phyloP scores from a whole-genome alignment of 2,888 invertebrate species.

The Oxyteleia sp. region DNA sequence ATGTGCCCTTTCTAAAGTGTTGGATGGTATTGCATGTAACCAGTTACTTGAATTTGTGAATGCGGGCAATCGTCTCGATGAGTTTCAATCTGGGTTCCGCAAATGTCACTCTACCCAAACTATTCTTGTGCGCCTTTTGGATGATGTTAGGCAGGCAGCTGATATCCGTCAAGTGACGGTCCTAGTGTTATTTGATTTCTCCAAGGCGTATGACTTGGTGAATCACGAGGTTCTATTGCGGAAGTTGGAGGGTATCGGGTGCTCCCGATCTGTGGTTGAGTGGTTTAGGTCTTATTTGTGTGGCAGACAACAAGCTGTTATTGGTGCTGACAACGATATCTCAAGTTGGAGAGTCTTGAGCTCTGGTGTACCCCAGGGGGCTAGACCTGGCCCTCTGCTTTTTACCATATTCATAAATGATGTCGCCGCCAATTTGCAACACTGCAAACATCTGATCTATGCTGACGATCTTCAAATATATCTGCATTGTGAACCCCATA shows the following conservation, averaged over 20 bases:
- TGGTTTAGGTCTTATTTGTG: conserved; percentile 28
- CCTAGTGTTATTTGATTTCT: conserved; percentile 28
- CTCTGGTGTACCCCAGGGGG: too few relatives aligned
- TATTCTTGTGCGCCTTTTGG: background rate
- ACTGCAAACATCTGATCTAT: too few relatives aligned
- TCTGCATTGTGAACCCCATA: too few relatives aligned
- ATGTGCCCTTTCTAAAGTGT: conserved; percentile 8
- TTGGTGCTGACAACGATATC: too few relatives aligned
- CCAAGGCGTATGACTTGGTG: conserved; percentile 23
- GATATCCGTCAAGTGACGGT: background rate
- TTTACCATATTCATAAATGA: too few relatives aligned
- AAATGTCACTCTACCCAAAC: conserved; percentile 10
- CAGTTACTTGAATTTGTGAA: conserved; percentile 4
- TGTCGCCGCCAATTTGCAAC: too few relatives aligned
- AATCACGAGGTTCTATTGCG: background rate
- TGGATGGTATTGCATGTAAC: conserved; percentile 1
- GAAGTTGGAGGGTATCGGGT: background rate
- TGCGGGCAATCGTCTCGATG: background rate
- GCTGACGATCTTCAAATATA: too few relatives aligned
- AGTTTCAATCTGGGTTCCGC: conserved; percentile 23
- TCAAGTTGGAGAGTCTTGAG: too few relatives aligned
- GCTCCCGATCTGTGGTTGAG: background rate
- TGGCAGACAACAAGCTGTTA: too few relatives aligned
- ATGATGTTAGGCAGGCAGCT: conserved; percentile 10
- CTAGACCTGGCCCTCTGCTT: too few relatives aligned